These are phyloP conservation scores for Bacillus rossius DNA, from an alignment of 1,140 invertebrate species.

Conservation along the genomic window DNA sequence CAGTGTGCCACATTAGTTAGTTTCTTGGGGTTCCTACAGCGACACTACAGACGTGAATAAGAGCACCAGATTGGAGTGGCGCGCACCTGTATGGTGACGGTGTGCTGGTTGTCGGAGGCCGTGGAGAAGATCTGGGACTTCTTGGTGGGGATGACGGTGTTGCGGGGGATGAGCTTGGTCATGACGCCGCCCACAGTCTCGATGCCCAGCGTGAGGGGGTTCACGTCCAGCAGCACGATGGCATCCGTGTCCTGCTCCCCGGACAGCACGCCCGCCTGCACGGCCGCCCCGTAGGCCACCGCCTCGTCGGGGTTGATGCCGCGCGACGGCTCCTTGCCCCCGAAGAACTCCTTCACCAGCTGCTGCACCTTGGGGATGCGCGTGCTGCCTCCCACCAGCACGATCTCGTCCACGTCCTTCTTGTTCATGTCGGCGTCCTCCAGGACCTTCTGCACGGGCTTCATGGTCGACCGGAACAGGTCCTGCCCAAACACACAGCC, in stretches of 20 bases:
- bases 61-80: no score
- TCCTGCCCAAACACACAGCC: constrained; percentile 52
- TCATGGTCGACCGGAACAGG: constrained; percentile 95
- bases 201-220: constrained; percentile 97
- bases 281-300: constrained; percentile 97
- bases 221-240: constrained; percentile 95
- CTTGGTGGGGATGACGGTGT: constrained; percentile 99
- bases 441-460: constrained; percentile 96
- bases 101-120: constrained; percentile 97
- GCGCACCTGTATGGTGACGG: constrained; percentile 90
- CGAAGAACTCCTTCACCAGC: constrained; percentile 97
- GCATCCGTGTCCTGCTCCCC: constrained; percentile 93
- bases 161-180: constrained; percentile 97
- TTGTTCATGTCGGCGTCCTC: constrained; percentile 99
- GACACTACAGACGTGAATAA: no score
- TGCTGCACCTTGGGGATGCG: constrained; percentile 99
- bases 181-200: constrained; percentile 99
- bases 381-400: constrained; percentile 97
- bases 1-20: no score
- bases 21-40: no score
- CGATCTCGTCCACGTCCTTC: constrained; percentile 98
- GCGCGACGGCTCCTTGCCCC: constrained; percentile 94
- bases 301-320: constrained; percentile 99
- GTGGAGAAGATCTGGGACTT: constrained; percentile 99
- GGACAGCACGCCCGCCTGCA: constrained; percentile 91